phyloP scores from a whole-genome alignment of 2,888 invertebrate species.

The Salticus scenicus region DNA sequence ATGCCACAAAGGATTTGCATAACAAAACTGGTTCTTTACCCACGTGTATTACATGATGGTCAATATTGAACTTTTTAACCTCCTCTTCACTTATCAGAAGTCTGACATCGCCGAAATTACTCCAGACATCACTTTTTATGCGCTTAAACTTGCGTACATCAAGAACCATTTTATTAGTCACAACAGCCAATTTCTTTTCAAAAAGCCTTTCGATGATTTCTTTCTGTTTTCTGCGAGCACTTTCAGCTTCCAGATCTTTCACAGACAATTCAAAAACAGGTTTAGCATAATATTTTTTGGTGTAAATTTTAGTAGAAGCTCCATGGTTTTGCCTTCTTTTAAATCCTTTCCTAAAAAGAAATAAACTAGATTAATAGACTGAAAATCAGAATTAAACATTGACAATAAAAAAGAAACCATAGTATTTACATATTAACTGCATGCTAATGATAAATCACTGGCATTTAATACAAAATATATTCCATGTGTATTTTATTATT shows the following conservation, averaged over 20 bases:
- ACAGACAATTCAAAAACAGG: conserved; percentile 62
- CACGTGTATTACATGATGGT: conserved; percentile 55
- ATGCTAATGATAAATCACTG: background rate
- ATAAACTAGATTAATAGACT: background rate
- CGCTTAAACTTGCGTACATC: conserved; percentile 65
- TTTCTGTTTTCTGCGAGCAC: conserved; percentile 60
- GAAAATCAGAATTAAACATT: too few relatives aligned
- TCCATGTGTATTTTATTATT: too few relatives aligned
- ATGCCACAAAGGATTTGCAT: conserved; percentile 66
- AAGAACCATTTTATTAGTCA: conserved; percentile 65
- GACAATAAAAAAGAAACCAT: too few relatives aligned
- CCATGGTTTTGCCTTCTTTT: conserved; percentile 39
- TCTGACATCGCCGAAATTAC: conserved; percentile 62
- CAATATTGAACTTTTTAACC: conserved; percentile 52
- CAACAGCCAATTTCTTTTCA: conserved; percentile 58
- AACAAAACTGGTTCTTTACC: conserved; percentile 53
- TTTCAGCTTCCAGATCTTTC: conserved; percentile 62
- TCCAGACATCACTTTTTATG: conserved; percentile 67
- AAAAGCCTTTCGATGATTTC: conserved; percentile 60
- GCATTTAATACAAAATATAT: background rate
- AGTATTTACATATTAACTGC: conserved; percentile 19
- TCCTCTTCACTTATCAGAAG: conserved; percentile 57
- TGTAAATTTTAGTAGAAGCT: conserved; percentile 51
- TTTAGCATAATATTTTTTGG: conserved; percentile 58
- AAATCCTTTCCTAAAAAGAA: conserved; percentile 26